phyloP scores from a whole-genome alignment of 2,113 vertebrate genomes.

The Callaeas wilsoni region DNA sequence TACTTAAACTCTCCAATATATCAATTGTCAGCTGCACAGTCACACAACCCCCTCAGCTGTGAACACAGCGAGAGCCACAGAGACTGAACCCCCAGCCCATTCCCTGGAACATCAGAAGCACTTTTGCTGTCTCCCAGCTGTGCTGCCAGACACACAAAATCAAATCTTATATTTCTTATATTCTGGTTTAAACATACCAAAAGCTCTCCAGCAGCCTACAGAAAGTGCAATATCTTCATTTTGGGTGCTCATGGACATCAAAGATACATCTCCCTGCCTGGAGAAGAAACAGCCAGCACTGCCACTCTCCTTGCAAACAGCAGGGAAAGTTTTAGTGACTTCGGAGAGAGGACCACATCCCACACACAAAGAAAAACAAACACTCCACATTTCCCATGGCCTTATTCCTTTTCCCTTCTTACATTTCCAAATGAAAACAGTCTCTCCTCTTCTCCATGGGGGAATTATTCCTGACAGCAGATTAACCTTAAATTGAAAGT shows the following conservation, averaged over 20 bases:
- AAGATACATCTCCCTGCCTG: background rate
- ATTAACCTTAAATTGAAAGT: background rate
- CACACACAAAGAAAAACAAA: background rate
- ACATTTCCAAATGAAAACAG: background rate
- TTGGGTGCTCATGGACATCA: no score
- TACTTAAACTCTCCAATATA: background rate
- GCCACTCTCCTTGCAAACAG: background rate
- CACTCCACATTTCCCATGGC: background rate
- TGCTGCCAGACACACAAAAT: background rate
- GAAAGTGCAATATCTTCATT: background rate
- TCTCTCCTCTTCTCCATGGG: background rate
- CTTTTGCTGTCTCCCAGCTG: background rate
- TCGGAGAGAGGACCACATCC: background rate
- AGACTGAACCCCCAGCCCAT: background rate
- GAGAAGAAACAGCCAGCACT: background rate
- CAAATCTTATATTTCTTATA: background rate
- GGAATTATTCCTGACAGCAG: background rate
- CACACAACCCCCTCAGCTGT: background rate
- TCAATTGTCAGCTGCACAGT: background rate
- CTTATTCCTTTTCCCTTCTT: background rate
- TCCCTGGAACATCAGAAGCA: background rate
- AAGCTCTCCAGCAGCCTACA: background rate
- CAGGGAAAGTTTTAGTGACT: background rate
- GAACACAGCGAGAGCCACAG: background rate
- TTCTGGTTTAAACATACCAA: background rate